Conservation (phyloP, 2,113 vertebrate genomes). For the Caretta caretta region DNA sequence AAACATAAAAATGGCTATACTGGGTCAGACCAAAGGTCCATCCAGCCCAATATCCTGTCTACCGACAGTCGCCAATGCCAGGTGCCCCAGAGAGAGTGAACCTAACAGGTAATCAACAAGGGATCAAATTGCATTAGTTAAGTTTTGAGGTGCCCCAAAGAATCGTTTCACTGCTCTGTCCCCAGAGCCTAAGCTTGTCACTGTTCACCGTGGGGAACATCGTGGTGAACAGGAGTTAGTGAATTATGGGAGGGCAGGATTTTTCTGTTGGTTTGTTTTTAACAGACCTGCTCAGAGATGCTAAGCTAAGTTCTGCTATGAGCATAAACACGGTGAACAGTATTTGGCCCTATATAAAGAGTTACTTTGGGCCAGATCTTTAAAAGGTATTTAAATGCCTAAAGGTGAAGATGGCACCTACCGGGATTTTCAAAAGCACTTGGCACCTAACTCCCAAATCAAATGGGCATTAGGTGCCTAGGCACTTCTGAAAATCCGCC, state of each 20-base stretch:
- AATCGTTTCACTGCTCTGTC: neutral
- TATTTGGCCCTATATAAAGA: neutral
- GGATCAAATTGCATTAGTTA: neutral
- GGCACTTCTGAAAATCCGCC: neutral
- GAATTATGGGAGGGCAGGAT: neutral
- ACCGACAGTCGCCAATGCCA: too few relatives aligned
- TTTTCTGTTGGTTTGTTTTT: neutral
- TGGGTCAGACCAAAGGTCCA: too few relatives aligned
- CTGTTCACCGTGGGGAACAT: neutral
- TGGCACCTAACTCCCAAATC: neutral
- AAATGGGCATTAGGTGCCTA: neutral
- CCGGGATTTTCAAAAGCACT: neutral
- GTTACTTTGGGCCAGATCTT: neutral
- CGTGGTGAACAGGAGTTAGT: neutral
- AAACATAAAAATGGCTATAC: too few relatives aligned
- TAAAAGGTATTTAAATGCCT: too few relatives aligned
- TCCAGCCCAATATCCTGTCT: too few relatives aligned
- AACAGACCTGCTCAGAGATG: neutral
- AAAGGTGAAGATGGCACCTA: too few relatives aligned
- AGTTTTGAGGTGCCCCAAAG: rapidly evolving
- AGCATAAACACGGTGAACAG: neutral
- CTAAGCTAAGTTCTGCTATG: neutral
- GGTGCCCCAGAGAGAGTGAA: too few relatives aligned
- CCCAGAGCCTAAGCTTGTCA: neutral
- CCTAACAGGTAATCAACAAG: too few relatives aligned